Evolutionary conservation across 2,888 invertebrate species (phyloP).

Genomic region (Diarsia brunnea): DNA sequence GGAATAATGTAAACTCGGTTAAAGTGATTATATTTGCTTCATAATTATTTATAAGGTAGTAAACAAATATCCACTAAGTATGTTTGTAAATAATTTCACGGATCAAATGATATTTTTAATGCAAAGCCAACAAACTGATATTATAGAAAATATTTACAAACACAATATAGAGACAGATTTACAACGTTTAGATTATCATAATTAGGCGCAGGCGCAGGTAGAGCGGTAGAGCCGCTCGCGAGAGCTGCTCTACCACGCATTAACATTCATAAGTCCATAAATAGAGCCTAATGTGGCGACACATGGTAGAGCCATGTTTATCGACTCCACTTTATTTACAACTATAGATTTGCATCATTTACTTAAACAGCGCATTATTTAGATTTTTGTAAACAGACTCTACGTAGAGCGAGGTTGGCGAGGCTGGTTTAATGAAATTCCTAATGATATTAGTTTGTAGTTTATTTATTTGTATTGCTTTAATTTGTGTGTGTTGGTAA

Average conservation of each 20-base stretch:
- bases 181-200: conserved; percentile 61
- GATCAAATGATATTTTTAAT: conserved; percentile 28
- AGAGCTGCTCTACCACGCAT: conserved; percentile 21
- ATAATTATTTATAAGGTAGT: conserved; percentile 1
- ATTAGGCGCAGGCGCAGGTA: conserved; percentile 31
- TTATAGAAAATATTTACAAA: conserved; percentile 47
- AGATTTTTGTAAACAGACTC: conserved; percentile 43
- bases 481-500: conserved; percentile 33
- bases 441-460: conserved; percentile 15
- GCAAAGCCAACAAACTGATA: conserved; percentile 37
- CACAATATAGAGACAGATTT: conserved; percentile 56
- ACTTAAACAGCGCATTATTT: conserved; percentile 54
- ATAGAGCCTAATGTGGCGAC: conserved; percentile 50
- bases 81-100: conserved; percentile 24
- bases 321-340: conserved; percentile 53
- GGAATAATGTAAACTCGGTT: neutral
- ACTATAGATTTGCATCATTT: conserved; percentile 51
- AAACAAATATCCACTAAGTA: conserved; percentile 16
- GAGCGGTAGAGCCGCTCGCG: conserved; percentile 15
- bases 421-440: conserved; percentile 16
- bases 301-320: conserved; percentile 17
- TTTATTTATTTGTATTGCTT: conserved; percentile 37
- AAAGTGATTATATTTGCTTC: neutral
- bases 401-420: conserved; percentile 3
- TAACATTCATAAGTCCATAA: conserved; percentile 59